Evolutionary conservation across 1,140 invertebrate genomes (phyloP), one percentile per base, ranked within the genome.

Genomic region (Heliothis virescens): DNA sequence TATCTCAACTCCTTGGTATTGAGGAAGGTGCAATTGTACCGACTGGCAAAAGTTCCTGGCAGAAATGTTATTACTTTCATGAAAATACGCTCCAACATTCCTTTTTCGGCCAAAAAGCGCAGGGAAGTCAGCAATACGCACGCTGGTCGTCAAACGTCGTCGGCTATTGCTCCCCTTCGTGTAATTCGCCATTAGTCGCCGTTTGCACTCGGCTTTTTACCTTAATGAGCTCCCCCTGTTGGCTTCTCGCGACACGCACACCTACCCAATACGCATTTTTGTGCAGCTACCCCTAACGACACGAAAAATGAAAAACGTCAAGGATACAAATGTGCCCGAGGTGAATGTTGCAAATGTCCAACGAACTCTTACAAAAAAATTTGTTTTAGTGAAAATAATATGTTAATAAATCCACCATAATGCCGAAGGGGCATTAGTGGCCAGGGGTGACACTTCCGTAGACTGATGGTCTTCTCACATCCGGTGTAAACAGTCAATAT

Each of bases 171-270:
- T 89, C 91, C 93, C 93, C 92, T 93, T 93, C 92, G 92, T 93
- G 93, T 94, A 91, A 94, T 94, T 94, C 89, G 92, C 92, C 90
- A 94, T 94, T 94, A 94, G 91, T 89, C 87, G 90, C 88, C 91
- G 91, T 93, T 93, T 94, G 91, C 91, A 93, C 88, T 94, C 89
- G 90, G 91, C 92, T 94, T 94, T 94, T 93, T 93, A 94, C 93
- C 91, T 94, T 94, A 94, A 94, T 94, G 93, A 94, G 92, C 82
- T 88, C 90, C 85, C 90, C 90, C 90, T 80, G 85, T 86, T 79
- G 85, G 85, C 86, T 83, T 86, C 83, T 84, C 83, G 85, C 69
- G 82, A 79, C 88, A 90, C 86, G 88, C 86, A 89, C 90, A 87
- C 86, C 34, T 41, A 91, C 81, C 81, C 82, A 87, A 84, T 88